Evolutionary conservation across 2,113 vertebrate genomes (phyloP).

Genomic region (Mesoclemmys tuberculata): DNA sequence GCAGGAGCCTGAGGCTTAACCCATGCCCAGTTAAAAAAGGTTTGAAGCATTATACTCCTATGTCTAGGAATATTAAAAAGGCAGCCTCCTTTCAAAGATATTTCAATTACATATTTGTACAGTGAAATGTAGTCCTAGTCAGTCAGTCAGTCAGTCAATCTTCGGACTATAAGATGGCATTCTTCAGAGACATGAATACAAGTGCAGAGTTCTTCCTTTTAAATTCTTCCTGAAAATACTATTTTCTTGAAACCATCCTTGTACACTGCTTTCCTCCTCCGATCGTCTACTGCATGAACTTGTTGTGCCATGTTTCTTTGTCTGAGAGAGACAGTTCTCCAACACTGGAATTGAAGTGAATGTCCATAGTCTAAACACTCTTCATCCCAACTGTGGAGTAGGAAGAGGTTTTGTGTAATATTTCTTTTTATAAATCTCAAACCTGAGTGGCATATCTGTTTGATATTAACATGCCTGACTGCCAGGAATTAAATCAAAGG

Average conservation of each 20-base stretch:
- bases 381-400: background rate
- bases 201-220: background rate
- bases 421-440: background rate
- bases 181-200: background rate
- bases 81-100: conserved; percentile 13
- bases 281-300: background rate
- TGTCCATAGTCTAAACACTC: background rate
- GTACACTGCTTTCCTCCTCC: background rate
- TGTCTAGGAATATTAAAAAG: conserved; percentile 36
- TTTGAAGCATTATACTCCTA: background rate
- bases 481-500: background rate
- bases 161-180: background rate
- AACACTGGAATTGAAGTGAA: background rate
- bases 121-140: background rate
- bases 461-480: background rate
- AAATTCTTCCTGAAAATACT: background rate
- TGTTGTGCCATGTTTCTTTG: background rate
- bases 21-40: background rate
- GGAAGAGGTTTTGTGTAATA: background rate
- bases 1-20: conserved; percentile 44
- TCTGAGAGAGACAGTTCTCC: background rate
- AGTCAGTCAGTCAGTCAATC: too few relatives aligned
- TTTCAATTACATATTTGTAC: conserved; percentile 25
- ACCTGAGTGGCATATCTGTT: background rate
- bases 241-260: background rate